Conservation (phyloP, 2,888 invertebrate species). For the Rapana venosa region DNA sequence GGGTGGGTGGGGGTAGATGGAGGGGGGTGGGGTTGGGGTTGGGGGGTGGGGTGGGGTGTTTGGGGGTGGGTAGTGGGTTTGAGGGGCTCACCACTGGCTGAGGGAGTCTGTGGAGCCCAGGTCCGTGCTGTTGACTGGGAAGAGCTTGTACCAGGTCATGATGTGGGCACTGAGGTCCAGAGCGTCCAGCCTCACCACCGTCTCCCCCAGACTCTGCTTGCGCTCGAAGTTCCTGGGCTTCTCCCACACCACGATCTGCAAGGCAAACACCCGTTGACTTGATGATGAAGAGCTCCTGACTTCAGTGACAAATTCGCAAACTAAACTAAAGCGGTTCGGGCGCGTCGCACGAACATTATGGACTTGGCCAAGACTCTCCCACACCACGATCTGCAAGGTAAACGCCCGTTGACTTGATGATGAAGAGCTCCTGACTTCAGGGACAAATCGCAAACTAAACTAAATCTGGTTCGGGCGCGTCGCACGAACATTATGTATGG, state of each 20-base stretch:
- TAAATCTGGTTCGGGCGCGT: no score
- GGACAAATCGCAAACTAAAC: no score
- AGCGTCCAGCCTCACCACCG: slow-evolving; percentile 90
- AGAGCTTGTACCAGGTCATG: slow-evolving; percentile 94
- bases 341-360: no score
- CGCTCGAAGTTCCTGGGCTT: slow-evolving; percentile 86
- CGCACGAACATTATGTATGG: no score
- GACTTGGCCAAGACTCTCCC: no score
- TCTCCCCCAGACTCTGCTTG: slow-evolving; percentile 85
- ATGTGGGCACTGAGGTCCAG: slow-evolving; percentile 89
- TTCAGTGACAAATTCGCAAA: no score
- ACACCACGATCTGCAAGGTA: no score
- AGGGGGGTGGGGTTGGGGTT: slow-evolving; percentile 50
- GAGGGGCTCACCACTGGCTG: slow-evolving; percentile 78
- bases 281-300: no score
- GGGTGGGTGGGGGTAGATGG: slow-evolving; percentile 84
- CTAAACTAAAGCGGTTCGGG: no score
- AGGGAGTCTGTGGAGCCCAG: slow-evolving; percentile 72
- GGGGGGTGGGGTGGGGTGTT: slow-evolving; percentile 59
- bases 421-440: no score
- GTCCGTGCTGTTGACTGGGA: slow-evolving; percentile 80
- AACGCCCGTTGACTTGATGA: no score
- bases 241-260: slow-evolving; percentile 91
- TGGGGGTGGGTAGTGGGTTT: slow-evolving; percentile 83
- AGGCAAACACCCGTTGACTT: not conserved